A percentile compares a stretch with the other conserved stretches of the same genome.
Conservation (phyloP, 53 echinoderm and acorn worm species). For the Apostichopus leukothele region DNA sequence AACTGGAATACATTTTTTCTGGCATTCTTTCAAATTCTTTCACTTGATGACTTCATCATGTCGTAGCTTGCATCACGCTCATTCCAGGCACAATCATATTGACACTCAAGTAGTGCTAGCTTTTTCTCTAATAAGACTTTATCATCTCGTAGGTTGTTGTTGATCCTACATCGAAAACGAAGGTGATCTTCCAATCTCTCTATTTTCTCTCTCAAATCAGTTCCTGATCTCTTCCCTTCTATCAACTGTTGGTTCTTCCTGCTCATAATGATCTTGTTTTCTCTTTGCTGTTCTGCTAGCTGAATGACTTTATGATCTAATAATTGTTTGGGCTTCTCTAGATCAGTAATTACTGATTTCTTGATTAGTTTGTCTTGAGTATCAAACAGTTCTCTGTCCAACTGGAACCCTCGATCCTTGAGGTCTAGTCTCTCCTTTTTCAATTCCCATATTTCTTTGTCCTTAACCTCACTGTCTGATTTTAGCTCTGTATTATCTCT, state of each 20-base stretch:
- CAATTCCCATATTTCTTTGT: not conserved
- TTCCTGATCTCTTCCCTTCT: not conserved
- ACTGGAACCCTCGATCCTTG: not conserved
- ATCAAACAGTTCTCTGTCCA: not conserved
- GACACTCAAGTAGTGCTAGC: not conserved
- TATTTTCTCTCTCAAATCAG: slow-evolving; percentile 11
- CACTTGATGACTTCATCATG: not conserved
- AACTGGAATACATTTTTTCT: not conserved
- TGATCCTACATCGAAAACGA: not conserved
- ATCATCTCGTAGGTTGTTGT: not conserved
- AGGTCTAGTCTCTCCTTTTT: not conserved
- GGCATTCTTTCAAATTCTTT: not conserved
- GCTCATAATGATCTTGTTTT: not conserved
- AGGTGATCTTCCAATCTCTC: not conserved
- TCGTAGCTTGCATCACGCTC: not conserved
- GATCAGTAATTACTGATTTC: not conserved
- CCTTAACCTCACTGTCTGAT: not conserved
- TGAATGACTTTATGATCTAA: not conserved
- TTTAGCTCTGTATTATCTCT: not conserved
- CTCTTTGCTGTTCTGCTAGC: slow-evolving; percentile 1
- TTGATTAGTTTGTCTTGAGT: not conserved
- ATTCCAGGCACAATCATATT: not conserved
- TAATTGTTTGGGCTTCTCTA: not conserved
- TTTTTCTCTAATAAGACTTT: not conserved
- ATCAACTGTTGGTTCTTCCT: not conserved